Evolutionary conservation across 2,113 vertebrate genomes (phyloP), one percentile per base, ranked within the genome.

Genomic region (Corydoras maculifer): DNA sequence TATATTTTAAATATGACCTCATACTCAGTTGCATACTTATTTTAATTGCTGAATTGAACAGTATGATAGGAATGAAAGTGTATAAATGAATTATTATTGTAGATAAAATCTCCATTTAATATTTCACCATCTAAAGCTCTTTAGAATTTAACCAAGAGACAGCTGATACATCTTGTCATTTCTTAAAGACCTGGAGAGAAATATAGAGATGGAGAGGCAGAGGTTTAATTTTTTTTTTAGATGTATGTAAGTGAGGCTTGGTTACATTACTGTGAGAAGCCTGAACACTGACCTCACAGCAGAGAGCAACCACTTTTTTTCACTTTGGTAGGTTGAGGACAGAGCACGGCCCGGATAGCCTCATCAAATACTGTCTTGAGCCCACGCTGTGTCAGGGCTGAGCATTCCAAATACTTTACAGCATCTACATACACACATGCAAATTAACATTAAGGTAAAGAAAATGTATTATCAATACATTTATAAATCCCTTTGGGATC

Each of bases 301-400:
- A 94, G 71, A 64, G 77, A 84, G 82, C 93, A 94, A 0, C 0
- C 74, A 8, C 84, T 83, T 75, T 92, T 94, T 84, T 93, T 93
- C 3, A 85, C 86, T 61, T 91, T 86, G 0, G 90, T 87, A 59
- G 93, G 92, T 72, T 93, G 91, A 0, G 93, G 93, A 65, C 93
- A 94, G 59, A 95, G 87, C 14, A 95, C 93, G 0, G 93, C 93
- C 10, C 93, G 87, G 80, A 95, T 95, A 25, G 93, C 93, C 78
- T 95, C 93, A 0, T 95, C 93, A 14, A 95, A 95, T 77, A 95
- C 93, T 0, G 93, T 93, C 82, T 95, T 95, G 75, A 95, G 87
- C 32, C 93, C 93, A 0, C 93, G 84, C 85, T 95, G 93, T 0
- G 93, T 95, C 74, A 95, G 82, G 8, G 93, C 93, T 0, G 93